Evolutionary conservation across 2,888 invertebrate species (phyloP).

Genomic region (Drosophila nigricruria): DNA sequence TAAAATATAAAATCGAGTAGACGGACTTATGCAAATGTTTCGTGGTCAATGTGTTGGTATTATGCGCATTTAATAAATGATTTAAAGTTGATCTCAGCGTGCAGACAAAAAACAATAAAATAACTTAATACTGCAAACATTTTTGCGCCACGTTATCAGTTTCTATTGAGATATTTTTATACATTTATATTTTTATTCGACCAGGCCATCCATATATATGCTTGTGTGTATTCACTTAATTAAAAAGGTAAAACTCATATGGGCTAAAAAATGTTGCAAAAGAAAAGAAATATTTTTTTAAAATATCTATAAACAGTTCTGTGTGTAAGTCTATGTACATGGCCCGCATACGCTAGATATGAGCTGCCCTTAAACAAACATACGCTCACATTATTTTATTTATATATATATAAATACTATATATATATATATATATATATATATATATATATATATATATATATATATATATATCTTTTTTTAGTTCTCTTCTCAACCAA

Average conservation of each 20-base stretch:
- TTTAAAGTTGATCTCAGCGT: slow-evolving; percentile 26
- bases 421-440: slow-evolving; percentile 3
- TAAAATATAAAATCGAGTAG: slow-evolving; percentile 1
- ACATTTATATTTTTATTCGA: too few species aligned
- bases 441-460: not conserved
- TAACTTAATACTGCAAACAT: not conserved
- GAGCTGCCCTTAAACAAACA: slow-evolving; percentile 30
- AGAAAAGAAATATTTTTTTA: slow-evolving; percentile 2
- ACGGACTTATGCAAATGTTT: slow-evolving; percentile 37
- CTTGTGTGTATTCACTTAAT: slow-evolving; percentile 6
- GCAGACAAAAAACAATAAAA: not conserved
- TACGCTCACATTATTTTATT: slow-evolving; percentile 11
- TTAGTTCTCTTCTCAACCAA: slow-evolving; percentile 26
- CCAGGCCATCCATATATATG: not conserved
- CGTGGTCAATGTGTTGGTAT: slow-evolving; percentile 50
- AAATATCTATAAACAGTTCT: slow-evolving; percentile 4
- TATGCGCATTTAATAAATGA: slow-evolving; percentile 45
- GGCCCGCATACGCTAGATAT: slow-evolving; percentile 10
- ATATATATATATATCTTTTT: not conserved
- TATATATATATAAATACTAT: not conserved
- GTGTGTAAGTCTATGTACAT: not conserved
- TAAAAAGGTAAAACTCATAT: slow-evolving; percentile 15
- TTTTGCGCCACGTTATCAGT: not conserved
- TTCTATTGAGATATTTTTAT: not conserved
- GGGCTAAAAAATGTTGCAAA: slow-evolving; percentile 2